phyloP scores from a whole-genome alignment of 2,113 vertebrate genomes.

The Lepus europaeus region DNA sequence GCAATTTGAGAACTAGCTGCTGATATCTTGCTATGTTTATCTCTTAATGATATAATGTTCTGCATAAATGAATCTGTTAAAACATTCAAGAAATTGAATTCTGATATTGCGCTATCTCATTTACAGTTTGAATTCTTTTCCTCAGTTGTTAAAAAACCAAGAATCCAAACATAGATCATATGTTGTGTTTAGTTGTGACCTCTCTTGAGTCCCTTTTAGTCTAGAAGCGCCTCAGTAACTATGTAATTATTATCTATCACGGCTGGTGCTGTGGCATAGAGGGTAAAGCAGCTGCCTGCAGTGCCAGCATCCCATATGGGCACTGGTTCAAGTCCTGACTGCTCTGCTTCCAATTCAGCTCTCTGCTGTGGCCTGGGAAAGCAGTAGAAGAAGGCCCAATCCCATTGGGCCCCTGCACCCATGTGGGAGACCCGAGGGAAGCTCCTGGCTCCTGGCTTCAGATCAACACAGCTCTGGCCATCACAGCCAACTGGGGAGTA shows the following conservation, averaged over 20 bases:
- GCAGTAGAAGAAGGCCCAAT: no score
- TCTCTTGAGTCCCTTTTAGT: background rate
- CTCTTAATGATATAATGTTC: background rate
- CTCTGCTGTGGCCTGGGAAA: no score
- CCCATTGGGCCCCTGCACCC: no score
- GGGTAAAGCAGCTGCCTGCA: no score
- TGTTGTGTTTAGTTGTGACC: background rate
- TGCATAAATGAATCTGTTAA: slow-evolving; percentile 11
- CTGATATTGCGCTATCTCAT: background rate
- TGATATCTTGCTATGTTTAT: background rate
- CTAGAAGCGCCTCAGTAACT: background rate
- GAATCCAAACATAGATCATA: background rate
- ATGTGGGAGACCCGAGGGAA: no score
- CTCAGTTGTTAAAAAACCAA: background rate
- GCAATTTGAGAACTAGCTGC: background rate
- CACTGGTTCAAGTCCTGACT: no score
- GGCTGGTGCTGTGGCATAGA: no score
- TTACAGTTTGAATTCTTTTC: background rate
- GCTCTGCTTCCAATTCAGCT: no score
- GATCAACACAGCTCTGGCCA: no score
- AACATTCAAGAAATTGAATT: background rate
- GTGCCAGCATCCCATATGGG: no score
- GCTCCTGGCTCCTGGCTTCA: no score
- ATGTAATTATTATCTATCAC: background rate
- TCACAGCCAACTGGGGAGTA: no score